Base-by-base conservation (phyloP, 1,140 invertebrate genomes). In the Octopus sinensis region DNA sequence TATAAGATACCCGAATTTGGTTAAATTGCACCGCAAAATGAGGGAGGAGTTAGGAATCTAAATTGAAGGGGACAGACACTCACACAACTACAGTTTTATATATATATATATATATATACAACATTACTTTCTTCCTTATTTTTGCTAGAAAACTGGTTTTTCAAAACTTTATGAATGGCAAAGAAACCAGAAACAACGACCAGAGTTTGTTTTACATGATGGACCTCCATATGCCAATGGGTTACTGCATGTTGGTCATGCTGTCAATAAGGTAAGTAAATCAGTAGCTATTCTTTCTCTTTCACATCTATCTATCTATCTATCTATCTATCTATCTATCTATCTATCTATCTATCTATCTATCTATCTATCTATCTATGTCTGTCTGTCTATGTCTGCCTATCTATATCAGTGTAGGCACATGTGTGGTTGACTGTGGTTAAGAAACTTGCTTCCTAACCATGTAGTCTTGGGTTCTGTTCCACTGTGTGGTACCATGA, bases 201-300 rank as follows among this genome's bases (percentile, higher is more conserved):
- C 88, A 76, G 93, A 95, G 86, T 99, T 96, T 93, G 92, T 97
- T 78, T 91, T 99, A 56, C 98, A 99, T 88, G 98, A 99, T 94
- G 98, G 98, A 0, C 98, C 98, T 77, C 98, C 98, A 0, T 99
- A 99, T 93, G 98, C 98, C 2, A 99, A 99, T 93, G 98, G 98
- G 17, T 91, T 94, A 83, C 92, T 94, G 81, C 98, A 99, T 89
- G 96, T 99, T 93, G 98, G 98, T 0, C 98, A 99, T 93, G 97
- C 97, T 77, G 94, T 99, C 51, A 99, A 99, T 92, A 99, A 99
- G 92, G 96, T 96, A 90, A 76, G 5, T 56, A 43, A 43, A 43
- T 0, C 30, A 43, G 30, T 43, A 43, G 3, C 1, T 43, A 9
- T 71, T 13, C 78, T 78, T 79, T 84, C 30, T 43, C 30, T 43